A percentile compares a stretch with the other conserved stretches of the same genome.
These are phyloP conservation scores for Tragulus kanchil DNA, from an alignment of 2,113 vertebrate genomes.

Conservation along the genomic window DNA sequence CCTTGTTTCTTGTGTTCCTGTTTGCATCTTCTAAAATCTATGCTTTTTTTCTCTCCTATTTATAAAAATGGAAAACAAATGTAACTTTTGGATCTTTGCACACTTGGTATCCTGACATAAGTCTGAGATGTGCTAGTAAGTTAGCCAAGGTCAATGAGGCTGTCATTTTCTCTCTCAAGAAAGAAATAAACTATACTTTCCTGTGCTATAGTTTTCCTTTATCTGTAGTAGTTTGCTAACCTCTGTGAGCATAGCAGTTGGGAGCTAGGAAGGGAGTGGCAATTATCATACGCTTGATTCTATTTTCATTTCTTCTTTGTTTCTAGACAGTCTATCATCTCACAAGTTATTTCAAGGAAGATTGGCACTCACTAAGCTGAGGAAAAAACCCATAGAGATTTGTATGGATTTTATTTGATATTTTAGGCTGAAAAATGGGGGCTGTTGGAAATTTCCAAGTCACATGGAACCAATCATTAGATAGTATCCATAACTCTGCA, in stretches of 20 bases:
- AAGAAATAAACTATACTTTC: slow-evolving; percentile 29
- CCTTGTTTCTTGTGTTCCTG: slow-evolving; percentile 48
- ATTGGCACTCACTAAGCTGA: slow-evolving; percentile 13
- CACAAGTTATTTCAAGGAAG: slow-evolving; percentile 48
- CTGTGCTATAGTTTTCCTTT: neutral
- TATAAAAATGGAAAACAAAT: slow-evolving; percentile 41
- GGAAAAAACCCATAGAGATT: neutral
- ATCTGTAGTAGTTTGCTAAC: slow-evolving; percentile 40
- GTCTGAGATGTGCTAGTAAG: neutral
- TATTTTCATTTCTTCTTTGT: neutral
- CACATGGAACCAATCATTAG: neutral
- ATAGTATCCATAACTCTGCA: neutral
- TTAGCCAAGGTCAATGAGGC: slow-evolving; percentile 48
- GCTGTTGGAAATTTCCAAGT: neutral
- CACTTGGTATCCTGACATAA: neutral
- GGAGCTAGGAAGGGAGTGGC: neutral
- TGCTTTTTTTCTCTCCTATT: slow-evolving; percentile 75
- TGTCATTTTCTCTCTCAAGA: slow-evolving; percentile 70
- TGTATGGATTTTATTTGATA: neutral
- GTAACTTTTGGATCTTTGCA: neutral
- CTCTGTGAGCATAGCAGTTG: neutral
- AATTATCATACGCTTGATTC: neutral
- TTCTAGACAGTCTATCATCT: neutral
- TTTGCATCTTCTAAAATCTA: slow-evolving; percentile 70
- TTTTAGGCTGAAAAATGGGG: neutral